phyloP scores from a whole-genome alignment of 2,888 invertebrate species.

The Fragum sueziense region DNA sequence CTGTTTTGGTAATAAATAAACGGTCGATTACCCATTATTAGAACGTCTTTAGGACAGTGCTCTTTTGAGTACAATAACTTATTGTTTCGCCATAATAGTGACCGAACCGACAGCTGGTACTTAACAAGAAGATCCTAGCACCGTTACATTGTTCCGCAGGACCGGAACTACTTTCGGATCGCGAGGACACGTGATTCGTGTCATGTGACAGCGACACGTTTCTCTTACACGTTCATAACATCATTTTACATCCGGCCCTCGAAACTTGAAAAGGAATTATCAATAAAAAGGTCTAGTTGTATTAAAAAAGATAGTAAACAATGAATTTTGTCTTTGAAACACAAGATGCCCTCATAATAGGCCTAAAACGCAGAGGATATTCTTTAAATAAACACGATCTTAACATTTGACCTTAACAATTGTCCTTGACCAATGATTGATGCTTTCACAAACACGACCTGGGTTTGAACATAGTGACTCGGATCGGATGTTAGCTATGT shows the following conservation, averaged over 20 bases:
- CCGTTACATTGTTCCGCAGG: background rate
- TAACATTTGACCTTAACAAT: no score
- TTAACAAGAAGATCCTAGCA: slow-evolving; percentile 4
- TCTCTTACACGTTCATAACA: background rate
- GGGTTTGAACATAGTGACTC: no score
- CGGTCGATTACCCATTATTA: slow-evolving; percentile 21
- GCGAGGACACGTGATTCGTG: slow-evolving; percentile 1
- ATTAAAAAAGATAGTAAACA: no score
- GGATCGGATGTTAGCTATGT: no score
- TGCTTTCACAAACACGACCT: no score
- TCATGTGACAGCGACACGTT: background rate
- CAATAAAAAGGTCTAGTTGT: no score
- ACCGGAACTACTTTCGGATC: background rate
- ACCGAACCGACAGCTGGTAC: slow-evolving; percentile 17
- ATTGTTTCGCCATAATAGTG: slow-evolving; percentile 15
- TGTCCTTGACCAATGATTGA: no score
- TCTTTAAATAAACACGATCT: no score
- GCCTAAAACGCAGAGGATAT: no score
- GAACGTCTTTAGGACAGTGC: slow-evolving; percentile 6
- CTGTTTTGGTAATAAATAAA: background rate
- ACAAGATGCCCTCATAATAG: no score
- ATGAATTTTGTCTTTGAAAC: no score
- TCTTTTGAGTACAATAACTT: slow-evolving; percentile 7
- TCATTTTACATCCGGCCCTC: background rate
- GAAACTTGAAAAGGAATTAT: no score